These are phyloP conservation scores for Psilopsiagon aurifrons DNA, from an alignment of 2,113 vertebrate species.

Conservation along the genomic window DNA sequence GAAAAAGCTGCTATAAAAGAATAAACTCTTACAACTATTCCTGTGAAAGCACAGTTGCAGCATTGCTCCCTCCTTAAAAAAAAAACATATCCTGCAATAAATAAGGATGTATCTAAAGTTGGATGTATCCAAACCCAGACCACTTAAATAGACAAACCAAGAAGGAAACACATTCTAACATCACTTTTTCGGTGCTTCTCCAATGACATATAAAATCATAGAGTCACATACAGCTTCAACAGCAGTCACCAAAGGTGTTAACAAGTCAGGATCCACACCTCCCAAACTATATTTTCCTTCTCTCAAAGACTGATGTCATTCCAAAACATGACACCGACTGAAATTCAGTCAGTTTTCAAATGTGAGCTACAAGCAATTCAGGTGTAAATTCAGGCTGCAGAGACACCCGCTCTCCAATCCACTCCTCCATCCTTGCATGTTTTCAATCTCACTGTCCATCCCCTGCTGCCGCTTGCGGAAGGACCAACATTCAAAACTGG, in stretches of 20 bases:
- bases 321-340: not conserved
- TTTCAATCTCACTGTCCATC: not conserved
- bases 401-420: not conserved
- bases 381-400: not conserved
- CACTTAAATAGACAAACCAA: not conserved
- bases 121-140: not conserved
- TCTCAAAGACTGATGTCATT: not conserved
- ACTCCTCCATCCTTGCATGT: not conserved
- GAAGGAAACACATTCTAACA: not conserved
- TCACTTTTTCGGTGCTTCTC: not conserved
- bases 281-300: not conserved
- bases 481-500: not conserved
- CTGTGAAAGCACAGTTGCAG: not conserved
- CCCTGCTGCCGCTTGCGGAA: not conserved
- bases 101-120: not conserved
- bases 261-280: not conserved
- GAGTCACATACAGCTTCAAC: not conserved
- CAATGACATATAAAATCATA: not conserved
- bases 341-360: not conserved
- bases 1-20: not conserved
- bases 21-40: not conserved
- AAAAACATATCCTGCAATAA: not conserved
- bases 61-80: not conserved
- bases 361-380: not conserved
- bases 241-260: not conserved